phyloP scores from a whole-genome alignment of 2,888 invertebrate species.

The Pyrgus malvae region DNA sequence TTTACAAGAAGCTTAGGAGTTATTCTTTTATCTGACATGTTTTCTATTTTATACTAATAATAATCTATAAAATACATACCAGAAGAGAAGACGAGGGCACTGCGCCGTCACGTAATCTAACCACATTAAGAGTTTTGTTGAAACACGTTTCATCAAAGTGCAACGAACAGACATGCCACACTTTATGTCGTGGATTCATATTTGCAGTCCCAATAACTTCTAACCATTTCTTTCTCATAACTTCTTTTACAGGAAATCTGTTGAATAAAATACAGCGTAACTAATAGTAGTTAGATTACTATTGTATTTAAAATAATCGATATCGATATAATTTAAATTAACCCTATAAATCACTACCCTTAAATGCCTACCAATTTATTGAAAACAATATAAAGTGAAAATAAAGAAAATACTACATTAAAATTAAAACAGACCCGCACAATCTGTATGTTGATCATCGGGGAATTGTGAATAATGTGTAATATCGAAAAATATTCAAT shows the following conservation, averaged over 20 bases:
- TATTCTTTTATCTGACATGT: no score
- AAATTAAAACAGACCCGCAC: background rate
- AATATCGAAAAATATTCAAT: background rate
- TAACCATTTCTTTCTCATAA: conserved; percentile 11
- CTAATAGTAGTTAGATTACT: background rate
- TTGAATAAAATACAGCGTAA: background rate
- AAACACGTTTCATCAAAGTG: conserved; percentile 22
- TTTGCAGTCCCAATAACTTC: conserved; percentile 21
- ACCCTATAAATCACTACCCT: background rate
- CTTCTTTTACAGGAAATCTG: conserved; percentile 17
- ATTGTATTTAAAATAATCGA: background rate
- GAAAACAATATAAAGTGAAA: background rate
- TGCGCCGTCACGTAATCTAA: conserved; percentile 29
- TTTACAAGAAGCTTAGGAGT: no score
- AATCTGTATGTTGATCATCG: no score
- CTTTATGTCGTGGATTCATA: conserved; percentile 25
- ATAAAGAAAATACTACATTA: background rate
- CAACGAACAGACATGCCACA: conserved; percentile 19
- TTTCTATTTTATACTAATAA: no score
- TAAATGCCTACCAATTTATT: background rate
- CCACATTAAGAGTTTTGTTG: conserved; percentile 22
- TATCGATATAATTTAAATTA: background rate
- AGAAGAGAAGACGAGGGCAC: conserved; percentile 7
- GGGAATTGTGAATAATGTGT: background rate
- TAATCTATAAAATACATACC: background rate